Conservation (phyloP, 2,888 invertebrate genomes). For the Tetragonula carbonaria region DNA sequence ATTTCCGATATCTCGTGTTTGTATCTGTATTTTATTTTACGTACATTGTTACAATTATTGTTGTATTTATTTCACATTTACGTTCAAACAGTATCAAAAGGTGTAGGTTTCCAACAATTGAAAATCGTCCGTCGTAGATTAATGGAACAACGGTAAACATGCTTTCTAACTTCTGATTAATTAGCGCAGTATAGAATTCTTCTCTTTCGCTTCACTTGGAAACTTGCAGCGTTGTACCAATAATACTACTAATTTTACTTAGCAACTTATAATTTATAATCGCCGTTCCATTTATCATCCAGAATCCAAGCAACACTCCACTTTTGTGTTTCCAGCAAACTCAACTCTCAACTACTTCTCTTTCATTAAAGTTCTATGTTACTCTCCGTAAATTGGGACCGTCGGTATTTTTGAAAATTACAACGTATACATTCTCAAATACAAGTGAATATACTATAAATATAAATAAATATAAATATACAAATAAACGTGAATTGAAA, state of each 20-base stretch:
- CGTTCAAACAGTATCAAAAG: neutral
- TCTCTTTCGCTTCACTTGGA: neutral
- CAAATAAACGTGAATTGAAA: neutral
- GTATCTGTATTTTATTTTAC: no score
- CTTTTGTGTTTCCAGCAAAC: neutral
- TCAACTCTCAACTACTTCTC: neutral
- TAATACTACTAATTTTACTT: neutral
- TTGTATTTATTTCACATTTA: no score
- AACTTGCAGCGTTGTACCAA: neutral
- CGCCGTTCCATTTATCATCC: neutral
- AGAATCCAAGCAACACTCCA: neutral
- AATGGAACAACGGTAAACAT: neutral
- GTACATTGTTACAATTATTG: no score
- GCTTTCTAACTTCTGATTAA: neutral
- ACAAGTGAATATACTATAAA: no score
- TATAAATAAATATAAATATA: no score
- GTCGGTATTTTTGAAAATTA: neutral
- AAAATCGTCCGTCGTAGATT: neutral
- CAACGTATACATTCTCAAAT: neutral
- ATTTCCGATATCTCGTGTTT: neutral
- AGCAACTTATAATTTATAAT: neutral
- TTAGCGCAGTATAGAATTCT: neutral
- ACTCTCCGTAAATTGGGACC: no score
- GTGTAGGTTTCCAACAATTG: neutral
- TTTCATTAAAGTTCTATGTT: neutral